A percentile compares a stretch with the other conserved stretches of the same genome.
phyloP scores from a whole-genome alignment of 1,140 invertebrate genomes.

The Drosophila elegans region DNA sequence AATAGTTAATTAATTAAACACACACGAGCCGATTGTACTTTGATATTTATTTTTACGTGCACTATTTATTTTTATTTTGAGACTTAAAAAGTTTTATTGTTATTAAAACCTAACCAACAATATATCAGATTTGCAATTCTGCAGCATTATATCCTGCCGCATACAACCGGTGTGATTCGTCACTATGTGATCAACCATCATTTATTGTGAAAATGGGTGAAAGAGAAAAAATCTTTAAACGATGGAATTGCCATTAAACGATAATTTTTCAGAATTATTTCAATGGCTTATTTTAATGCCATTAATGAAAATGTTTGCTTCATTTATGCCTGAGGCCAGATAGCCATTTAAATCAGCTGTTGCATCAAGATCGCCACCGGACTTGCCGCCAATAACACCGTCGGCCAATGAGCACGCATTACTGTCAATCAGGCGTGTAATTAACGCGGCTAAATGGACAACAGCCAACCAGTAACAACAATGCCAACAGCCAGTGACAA shows the following conservation, averaged over 20 bases:
- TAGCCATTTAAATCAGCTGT: constrained; percentile 66
- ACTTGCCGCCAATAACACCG: constrained; percentile 5
- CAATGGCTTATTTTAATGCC: constrained; percentile 58
- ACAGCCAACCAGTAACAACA: constrained; percentile 26
- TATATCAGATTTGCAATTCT: no score
- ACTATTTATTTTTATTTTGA: no score
- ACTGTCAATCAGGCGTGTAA: constrained; percentile 76
- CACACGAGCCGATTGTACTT: no score
- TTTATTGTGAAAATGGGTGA: constrained; percentile 16
- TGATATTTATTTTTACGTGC: no score
- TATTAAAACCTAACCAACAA: no score
- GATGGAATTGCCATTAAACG: no score
- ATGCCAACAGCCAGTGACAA: constrained; percentile 40
- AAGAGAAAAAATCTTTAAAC: not conserved
- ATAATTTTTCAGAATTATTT: constrained; percentile 54
- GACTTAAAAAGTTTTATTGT: no score
- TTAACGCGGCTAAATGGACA: constrained; percentile 59
- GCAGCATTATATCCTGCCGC: no score
- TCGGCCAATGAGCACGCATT: constrained; percentile 45
- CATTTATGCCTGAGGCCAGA: constrained; percentile 35
- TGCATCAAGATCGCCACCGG: constrained; percentile 52
- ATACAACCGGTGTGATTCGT: not conserved
- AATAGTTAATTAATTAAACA: no score
- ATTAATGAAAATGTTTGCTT: constrained; percentile 61
- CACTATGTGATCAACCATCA: constrained; percentile 9